phyloP scores from a whole-genome alignment of 2,888 invertebrate genomes.

The Furcula furcula region DNA sequence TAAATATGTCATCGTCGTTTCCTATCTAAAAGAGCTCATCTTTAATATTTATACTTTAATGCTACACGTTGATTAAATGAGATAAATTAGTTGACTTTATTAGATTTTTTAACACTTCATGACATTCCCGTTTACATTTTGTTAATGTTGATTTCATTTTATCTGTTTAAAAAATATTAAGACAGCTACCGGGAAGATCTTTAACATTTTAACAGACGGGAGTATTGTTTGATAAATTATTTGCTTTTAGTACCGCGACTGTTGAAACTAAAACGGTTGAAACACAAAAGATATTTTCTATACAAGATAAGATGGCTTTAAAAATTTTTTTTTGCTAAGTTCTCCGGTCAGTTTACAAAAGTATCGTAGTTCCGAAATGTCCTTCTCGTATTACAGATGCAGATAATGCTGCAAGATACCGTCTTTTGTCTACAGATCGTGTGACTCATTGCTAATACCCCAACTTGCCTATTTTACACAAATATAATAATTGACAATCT shows the following conservation, averaged over 20 bases:
- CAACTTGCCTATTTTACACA: neutral
- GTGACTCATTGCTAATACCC: constrained; percentile 8
- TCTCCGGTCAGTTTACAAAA: constrained; percentile 9
- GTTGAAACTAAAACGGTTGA: neutral
- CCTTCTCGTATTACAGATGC: constrained; percentile 57
- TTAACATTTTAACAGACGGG: constrained; percentile 6
- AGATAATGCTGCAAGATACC: constrained; percentile 49
- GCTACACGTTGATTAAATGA: constrained; percentile 46
- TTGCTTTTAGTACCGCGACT: constrained; percentile 5
- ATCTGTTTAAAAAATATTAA: constrained; percentile 31
- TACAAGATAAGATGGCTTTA: constrained; percentile 2
- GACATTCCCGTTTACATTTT: constrained; percentile 44
- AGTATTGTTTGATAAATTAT: constrained; percentile 18
- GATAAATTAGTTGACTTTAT: constrained; percentile 42
- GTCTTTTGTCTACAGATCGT: constrained; percentile 14
- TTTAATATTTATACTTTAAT: constrained; percentile 63
- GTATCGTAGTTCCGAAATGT: constrained; percentile 37
- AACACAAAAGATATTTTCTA: constrained; percentile 8
- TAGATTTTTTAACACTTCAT: constrained; percentile 43
- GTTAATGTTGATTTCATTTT: constrained; percentile 43
- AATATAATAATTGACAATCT: neutral
- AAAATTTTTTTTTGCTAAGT: constrained; percentile 6
- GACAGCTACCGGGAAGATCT: constrained; percentile 13
- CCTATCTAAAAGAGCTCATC: constrained; percentile 62
- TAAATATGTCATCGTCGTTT: constrained; percentile 76